Base-by-base conservation (phyloP, 2,888 invertebrate species). In the Eudasyphora cyanicolor region DNA sequence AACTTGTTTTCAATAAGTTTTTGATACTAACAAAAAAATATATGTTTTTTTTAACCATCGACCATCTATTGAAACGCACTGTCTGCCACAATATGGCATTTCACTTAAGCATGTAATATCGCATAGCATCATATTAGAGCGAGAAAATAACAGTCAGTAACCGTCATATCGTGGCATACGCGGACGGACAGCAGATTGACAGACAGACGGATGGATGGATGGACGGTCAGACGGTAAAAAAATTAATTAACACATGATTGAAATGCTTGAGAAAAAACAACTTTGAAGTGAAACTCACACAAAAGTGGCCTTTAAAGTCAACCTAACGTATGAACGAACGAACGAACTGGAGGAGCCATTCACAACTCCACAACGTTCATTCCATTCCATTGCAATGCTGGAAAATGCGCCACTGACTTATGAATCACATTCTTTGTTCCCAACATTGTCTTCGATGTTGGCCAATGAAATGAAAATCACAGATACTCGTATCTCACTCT, bases 391-490 rank as follows among this genome's bases (percentile, higher is more conserved):
- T 8, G 14, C n/a, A 7, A 29, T n/a, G 17, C n/a, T 2, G n/a
- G 35, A 17, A 64, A 35, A 32, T 62, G 7, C n/a, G 21, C 14
- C 57, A 45, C 45, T 12, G 45, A 19, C 7, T 54, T 38, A 79
- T 82, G 69, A 83, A 83, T 82, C 21, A 17, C 67, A 24, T 62
- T 74, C 82, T 71, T 82, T 82, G 60, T 82, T 77, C 64, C 19
- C 45, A n/a, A n/a, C n/a, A n/a, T n/a, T n/a, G 10, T 27, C 32
- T 62, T 35, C 2, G 38, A 38, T n/a, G 60, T 62, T 62, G 54
- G 35, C 32, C 7, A 17, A 8, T 35, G 29, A 19, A 38, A 64
- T 35, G 7, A n/a, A 45, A 45, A 45, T 45, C 45, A 45, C 45
- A 45, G 45, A 45, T n/a, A 45, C n/a, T n/a, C n/a, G n/a, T n/a